Base-by-base conservation (phyloP, 53 echinoderm and acorn worm genomes). In the Pentamera pediparva region DNA sequence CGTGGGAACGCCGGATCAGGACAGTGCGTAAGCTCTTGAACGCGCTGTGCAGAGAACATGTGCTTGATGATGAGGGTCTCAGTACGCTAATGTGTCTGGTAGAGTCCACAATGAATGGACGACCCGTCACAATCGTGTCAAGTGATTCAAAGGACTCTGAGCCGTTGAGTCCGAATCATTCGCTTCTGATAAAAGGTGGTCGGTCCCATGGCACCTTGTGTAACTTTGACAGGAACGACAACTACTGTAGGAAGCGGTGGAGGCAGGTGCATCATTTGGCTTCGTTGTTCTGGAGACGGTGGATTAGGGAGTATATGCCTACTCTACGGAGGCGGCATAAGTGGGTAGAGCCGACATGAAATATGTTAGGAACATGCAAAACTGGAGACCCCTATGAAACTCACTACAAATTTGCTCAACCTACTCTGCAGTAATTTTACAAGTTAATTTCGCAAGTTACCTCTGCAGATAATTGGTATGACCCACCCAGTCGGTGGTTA, bases 151-250 rank as follows among this genome's bases (percentile, higher is more conserved):
- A 25, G 13, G 83, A 83, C 67, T 35, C 49, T 2, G 69, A 76
- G 38, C 83, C 77, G n/a, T 45, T 83, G 35, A 76, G 69, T 25
- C 70, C 76, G 1, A 78, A 78, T 72, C 71, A 84, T 71, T 56
- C 78, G 9, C 61, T 84, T 27, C 52, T 78, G 57, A 43, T 51
- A 30, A 56, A 70, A 21, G 7, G 11, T 3, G 40, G 65, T 6
- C n/a, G 19, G 3, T 7, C n/a, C 25, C 11, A 13, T 6, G 5
- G 12, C 11, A 10, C 39, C 40, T 64, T 4, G 10, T 28, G 32
- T 15, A 56, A 26, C 15, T 37, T 38, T 2, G 65, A 39, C 4
- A 24, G 40, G 24, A 2, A 20, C 39, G 65, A 64, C 11, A 19
- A 11, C 9, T 64, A 39, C 24, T n/a, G 65, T 39, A 64, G 11